A percentile compares a stretch with the other conserved stretches of the same genome.
Evolutionary conservation across 1,140 invertebrate species (phyloP).

Genomic region (Cherax destructor): DNA sequence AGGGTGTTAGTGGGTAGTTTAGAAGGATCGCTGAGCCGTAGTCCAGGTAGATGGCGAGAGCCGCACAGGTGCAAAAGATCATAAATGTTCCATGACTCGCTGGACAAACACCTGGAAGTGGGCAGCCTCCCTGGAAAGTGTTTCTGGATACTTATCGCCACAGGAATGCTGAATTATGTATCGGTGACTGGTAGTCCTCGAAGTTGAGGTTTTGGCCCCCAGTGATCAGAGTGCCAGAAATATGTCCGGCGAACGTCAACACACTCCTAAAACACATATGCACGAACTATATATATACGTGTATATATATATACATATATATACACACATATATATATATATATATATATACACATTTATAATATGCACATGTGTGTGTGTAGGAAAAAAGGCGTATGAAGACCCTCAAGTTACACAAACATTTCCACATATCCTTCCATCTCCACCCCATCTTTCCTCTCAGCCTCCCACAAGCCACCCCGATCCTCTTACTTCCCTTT

Average conservation of each 20-base stretch:
- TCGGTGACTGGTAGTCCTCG: background rate
- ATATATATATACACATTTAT: too few species aligned
- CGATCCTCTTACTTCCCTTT: too few species aligned
- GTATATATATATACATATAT: too few species aligned
- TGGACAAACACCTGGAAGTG: slow-evolving; percentile 55
- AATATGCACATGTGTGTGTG: too few species aligned
- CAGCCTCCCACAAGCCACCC: too few species aligned
- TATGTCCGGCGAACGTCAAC: background rate
- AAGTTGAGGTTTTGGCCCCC: background rate
- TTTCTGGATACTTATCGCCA: slow-evolving; percentile 51
- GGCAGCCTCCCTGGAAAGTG: slow-evolving; percentile 43
- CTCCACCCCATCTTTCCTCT: too few species aligned
- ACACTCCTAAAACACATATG: background rate
- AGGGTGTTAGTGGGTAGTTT: slow-evolving; percentile 48
- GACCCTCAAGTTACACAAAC: too few species aligned
- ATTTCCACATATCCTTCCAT: too few species aligned
- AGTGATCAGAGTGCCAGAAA: background rate
- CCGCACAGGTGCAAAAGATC: slow-evolving; percentile 46
- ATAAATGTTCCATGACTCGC: slow-evolving; percentile 44
- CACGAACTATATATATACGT: too few species aligned
- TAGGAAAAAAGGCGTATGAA: too few species aligned
- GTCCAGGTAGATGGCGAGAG: slow-evolving; percentile 44
- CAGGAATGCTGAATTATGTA: slow-evolving; percentile 51
- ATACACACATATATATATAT: too few species aligned
- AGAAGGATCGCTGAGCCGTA: slow-evolving; percentile 32